These are phyloP conservation scores for Podarcis muralis DNA, from an alignment of 2,113 vertebrate species.

Conservation along the genomic window DNA sequence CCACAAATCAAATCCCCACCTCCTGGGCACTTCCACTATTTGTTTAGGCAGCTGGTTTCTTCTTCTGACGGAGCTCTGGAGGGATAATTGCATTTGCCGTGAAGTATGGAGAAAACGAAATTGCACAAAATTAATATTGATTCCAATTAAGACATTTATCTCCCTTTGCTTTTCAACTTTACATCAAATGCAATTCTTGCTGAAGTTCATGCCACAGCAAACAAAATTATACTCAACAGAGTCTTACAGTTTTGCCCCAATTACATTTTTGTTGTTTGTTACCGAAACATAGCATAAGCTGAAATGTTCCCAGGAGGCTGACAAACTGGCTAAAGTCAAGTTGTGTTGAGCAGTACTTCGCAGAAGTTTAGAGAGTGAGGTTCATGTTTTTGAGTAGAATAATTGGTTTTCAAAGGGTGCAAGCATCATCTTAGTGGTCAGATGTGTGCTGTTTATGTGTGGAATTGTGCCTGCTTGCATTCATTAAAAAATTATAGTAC, in stretches of 20 bases:
- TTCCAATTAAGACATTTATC: constrained; percentile 79
- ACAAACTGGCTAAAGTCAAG: neutral
- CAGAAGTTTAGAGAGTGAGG: neutral
- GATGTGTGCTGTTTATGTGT: too few species aligned
- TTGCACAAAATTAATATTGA: constrained; percentile 82
- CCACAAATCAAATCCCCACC: neutral
- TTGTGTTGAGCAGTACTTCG: neutral
- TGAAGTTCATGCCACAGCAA: constrained; percentile 47
- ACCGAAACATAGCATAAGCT: neutral
- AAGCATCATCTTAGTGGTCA: neutral
- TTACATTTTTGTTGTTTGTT: neutral
- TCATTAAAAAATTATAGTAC: too few species aligned
- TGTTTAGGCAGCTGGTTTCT: constrained; percentile 13
- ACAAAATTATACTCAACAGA: constrained; percentile 54
- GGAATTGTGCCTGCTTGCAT: neutral
- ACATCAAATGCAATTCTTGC: constrained; percentile 68
- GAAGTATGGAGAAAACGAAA: constrained; percentile 74
- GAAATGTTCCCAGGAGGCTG: neutral
- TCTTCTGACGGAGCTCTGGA: constrained; percentile 51
- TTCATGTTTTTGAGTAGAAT: neutral
- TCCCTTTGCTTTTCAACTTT: constrained; percentile 68
- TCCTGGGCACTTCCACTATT: neutral
- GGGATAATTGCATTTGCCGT: constrained; percentile 70
- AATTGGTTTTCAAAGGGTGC: neutral
- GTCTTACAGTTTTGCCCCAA: neutral